A percentile compares a stretch with the other conserved stretches of the same genome.
Evolutionary conservation across 2,888 invertebrate genomes (phyloP).

Genomic region (Eupithecia inturbata): DNA sequence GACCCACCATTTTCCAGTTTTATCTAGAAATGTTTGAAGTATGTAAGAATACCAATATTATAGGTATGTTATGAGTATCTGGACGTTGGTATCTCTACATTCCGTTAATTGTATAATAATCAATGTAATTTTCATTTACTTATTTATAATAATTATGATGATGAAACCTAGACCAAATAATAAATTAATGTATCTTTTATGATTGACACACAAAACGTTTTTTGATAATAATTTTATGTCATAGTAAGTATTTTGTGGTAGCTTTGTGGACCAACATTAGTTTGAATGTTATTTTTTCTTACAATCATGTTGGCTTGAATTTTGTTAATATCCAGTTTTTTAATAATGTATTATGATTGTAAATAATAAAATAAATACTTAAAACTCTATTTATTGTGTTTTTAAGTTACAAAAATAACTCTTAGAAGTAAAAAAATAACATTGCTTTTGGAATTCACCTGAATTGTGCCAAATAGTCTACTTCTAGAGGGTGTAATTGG

Average conservation of each 20-base stretch:
- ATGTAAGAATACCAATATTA: constrained; percentile 63
- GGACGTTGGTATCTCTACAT: constrained; percentile 80
- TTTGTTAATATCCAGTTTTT: constrained; percentile 77
- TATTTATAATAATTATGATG: constrained; percentile 75
- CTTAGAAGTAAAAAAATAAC: background rate
- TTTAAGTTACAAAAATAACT: constrained; percentile 38
- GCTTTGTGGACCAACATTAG: constrained; percentile 81
- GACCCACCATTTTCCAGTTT: constrained; percentile 84
- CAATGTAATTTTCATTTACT: constrained; percentile 69
- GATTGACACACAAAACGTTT: constrained; percentile 75
- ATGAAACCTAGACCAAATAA: constrained; percentile 85
- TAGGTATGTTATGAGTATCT: constrained; percentile 68
- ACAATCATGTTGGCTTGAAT: constrained; percentile 68
- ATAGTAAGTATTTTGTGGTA: constrained; percentile 77
- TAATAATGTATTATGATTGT: constrained; percentile 70
- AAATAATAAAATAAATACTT: constrained; percentile 82
- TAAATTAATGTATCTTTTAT: constrained; percentile 84
- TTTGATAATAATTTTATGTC: constrained; percentile 68
- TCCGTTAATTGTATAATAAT: constrained; percentile 82
- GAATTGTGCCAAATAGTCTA: constrained; percentile 92
- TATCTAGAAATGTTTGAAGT: constrained; percentile 79
- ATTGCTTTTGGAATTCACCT: constrained; percentile 52
- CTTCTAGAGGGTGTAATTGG: constrained; percentile 94
- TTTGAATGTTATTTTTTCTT: constrained; percentile 77
- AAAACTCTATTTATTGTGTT: constrained; percentile 63